phyloP scores from a whole-genome alignment of 2,113 vertebrate genomes.

The Asarcornis scutulata region DNA sequence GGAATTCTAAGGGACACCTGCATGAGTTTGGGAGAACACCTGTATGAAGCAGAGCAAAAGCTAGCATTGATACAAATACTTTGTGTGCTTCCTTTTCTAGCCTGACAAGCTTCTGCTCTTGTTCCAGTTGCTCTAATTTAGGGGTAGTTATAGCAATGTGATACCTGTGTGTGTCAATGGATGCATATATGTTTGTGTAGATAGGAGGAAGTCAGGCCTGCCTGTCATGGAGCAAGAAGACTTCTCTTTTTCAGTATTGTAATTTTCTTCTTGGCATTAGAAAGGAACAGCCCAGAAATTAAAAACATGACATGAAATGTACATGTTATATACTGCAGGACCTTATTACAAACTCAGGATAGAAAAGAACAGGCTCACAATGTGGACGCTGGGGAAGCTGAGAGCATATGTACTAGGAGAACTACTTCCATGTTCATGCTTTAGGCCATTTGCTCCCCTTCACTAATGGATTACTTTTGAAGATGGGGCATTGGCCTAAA shows the following conservation, averaged over 20 bases:
- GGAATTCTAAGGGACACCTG: background rate
- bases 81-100: background rate
- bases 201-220: background rate
- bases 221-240: background rate
- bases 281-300: background rate
- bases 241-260: background rate
- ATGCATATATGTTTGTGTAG: background rate
- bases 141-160: background rate
- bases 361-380: background rate
- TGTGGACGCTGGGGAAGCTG: background rate
- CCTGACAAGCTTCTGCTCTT: background rate
- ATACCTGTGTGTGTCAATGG: background rate
- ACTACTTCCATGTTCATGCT: background rate
- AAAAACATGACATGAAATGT: background rate
- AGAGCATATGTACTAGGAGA: background rate
- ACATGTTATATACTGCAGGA: background rate
- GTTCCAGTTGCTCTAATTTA: background rate
- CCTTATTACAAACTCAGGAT: background rate
- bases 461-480: background rate
- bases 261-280: background rate
- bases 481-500: background rate
- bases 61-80: background rate
- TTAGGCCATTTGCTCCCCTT: background rate
- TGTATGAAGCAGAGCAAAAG: background rate
- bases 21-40: background rate